phyloP scores from a whole-genome alignment of 2,113 vertebrate species.

The Gorsachius goisagi region DNA sequence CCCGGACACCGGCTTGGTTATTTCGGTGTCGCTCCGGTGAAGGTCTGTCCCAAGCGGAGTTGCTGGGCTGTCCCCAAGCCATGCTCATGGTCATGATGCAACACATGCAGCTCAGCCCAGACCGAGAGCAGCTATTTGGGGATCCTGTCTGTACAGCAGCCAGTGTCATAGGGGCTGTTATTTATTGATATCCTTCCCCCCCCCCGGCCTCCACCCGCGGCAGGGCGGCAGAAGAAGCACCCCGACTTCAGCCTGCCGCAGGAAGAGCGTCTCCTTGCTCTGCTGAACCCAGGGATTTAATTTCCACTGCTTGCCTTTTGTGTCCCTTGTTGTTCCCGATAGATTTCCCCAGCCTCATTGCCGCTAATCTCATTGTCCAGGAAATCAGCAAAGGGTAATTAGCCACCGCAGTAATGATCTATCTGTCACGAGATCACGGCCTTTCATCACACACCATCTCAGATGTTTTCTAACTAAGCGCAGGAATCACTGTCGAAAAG shows the following conservation, averaged over 20 bases:
- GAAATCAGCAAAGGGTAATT: constrained; percentile 44
- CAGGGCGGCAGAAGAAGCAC: neutral
- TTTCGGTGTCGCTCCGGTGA: neutral
- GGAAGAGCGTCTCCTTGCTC: neutral
- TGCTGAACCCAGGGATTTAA: constrained; percentile 15
- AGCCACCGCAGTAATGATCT: neutral
- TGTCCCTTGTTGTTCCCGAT: neutral
- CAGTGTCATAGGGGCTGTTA: neutral
- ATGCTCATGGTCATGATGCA: neutral
- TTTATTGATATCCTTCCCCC: fast-evolving
- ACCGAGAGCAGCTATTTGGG: fast-evolving
- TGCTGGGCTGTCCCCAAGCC: neutral
- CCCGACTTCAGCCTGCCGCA: neutral
- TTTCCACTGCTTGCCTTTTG: neutral
- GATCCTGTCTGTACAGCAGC: neutral
- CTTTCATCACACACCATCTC: neutral
- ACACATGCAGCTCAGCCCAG: neutral
- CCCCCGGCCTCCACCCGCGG: fast-evolving
- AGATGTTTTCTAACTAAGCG: neutral
- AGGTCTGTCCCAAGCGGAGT: neutral
- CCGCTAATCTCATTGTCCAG: neutral
- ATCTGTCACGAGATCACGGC: neutral
- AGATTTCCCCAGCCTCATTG: neutral
- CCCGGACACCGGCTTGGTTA: fast-evolving
- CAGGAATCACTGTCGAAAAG: fast-evolving